Base-by-base conservation (phyloP, 1,140 invertebrate genomes). In the Lordiphosa clarofinis region DNA sequence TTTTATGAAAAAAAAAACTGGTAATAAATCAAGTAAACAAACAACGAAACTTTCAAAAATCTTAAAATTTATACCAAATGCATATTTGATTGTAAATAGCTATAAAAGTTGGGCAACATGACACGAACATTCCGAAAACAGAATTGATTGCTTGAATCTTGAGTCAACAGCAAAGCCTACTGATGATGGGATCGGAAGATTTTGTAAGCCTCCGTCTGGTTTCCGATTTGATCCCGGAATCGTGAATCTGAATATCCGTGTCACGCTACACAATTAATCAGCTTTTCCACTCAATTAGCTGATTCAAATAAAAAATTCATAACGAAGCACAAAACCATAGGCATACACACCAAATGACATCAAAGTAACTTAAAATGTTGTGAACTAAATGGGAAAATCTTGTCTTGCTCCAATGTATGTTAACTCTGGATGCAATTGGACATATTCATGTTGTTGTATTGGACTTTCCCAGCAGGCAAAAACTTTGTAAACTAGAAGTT, bases 261-360 rank as follows among this genome's bases (percentile, higher is more conserved):
- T 28, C 28, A 31, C 21, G 21, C 28, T 31, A 8, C 28, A 2
- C 28, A 57, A 8, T n/a, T 8, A 28, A 50, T 21, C 31, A 48
- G 19, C 8, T 8, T 13, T 8, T 37, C 9, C 8, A 13, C 13
- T 28, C 19, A 21, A 55, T 56, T 56, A 39, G 38, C 42, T 37
- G 56, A 53, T 68, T 36, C 40, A 47, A 48, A 43, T 40, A 66
- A 56, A 63, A 78, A 44, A 31, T 8, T 31, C 70, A 52, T 65
- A 62, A 62, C 35, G 21, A 70, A 70, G 43, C 53, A 62, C 43
- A 50, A 73, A 69, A 82, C 54, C 56, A 31, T 8, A 31, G 6
- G 28, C 67, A 49, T 61, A 81, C 73, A 78, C 76, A 78, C 59
- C 65, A 84, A 82, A 84, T 82, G 78, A 73, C 74, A 78, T 73